Evolutionary conservation across 2,797 vertebrate species (phyloP).

Genomic region (Lates japonicus): DNA sequence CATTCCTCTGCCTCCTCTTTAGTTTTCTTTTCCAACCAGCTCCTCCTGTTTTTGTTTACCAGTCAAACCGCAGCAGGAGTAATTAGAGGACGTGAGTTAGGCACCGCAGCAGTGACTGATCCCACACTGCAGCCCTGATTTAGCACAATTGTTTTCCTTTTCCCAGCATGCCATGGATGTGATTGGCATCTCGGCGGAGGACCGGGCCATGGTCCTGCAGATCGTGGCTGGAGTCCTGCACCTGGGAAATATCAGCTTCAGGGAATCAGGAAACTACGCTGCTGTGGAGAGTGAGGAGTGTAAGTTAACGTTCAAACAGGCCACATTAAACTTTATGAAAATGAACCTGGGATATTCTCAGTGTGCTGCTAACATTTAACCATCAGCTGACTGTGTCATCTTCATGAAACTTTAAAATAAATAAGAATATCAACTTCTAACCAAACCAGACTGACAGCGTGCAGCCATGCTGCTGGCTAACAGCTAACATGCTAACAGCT

Average conservation of each 20-base stretch:
- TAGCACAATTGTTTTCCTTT: conserved; percentile 48
- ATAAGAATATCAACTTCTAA: neutral
- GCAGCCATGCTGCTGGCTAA: neutral
- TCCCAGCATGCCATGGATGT: conserved; percentile 96
- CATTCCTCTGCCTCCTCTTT: conserved; percentile 45
- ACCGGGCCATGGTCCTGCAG: conserved; percentile 93
- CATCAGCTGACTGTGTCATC: neutral
- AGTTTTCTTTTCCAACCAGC: conserved; percentile 60
- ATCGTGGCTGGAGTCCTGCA: conserved; percentile 97
- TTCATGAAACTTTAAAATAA: neutral
- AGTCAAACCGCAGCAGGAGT: conserved; percentile 69
- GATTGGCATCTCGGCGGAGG: conserved; percentile 93
- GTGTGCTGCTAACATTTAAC: neutral
- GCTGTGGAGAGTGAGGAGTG: conserved; percentile 98
- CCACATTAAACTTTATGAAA: neutral
- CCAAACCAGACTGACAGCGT: neutral
- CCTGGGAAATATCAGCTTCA: conserved; percentile 97
- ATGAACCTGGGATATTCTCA: neutral
- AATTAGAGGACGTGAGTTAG: conserved; percentile 70
- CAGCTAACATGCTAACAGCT: conserved; percentile 1
- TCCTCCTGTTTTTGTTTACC: conserved; percentile 79
- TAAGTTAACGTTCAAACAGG: conserved; percentile 79
- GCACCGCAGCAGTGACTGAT: conserved; percentile 62
- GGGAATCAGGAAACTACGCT: conserved; percentile 96
- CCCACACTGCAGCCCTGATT: conserved; percentile 39